Evolutionary conservation across 2,888 invertebrate species (phyloP).

Genomic region (Acronicta psi): DNA sequence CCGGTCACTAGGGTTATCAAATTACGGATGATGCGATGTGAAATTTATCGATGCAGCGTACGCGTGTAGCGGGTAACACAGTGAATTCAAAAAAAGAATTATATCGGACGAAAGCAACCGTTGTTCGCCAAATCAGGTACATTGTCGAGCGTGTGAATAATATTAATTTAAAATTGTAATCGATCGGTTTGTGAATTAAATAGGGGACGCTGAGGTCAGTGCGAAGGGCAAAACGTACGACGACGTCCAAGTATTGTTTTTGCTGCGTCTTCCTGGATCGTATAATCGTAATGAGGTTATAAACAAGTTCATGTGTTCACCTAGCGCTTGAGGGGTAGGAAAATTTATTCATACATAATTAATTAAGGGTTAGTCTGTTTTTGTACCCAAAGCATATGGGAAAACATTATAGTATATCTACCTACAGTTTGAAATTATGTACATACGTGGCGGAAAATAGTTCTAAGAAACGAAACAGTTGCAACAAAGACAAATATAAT

Average conservation of each 20-base stretch:
- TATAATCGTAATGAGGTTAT: constrained; percentile 42
- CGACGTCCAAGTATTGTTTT: constrained; percentile 46
- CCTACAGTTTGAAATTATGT: constrained; percentile 11
- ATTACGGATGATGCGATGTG: constrained; percentile 78
- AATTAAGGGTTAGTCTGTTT: constrained; percentile 27
- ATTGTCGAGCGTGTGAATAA: constrained; percentile 80
- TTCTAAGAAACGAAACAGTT: constrained; percentile 2
- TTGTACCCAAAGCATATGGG: constrained; percentile 22
- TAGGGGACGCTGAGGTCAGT: constrained; percentile 69
- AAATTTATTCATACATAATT: constrained; percentile 29
- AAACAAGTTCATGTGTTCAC: constrained; percentile 42
- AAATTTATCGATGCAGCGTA: constrained; percentile 75
- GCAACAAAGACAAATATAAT: not conserved
- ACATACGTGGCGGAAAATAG: not conserved
- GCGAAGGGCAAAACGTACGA: constrained; percentile 67
- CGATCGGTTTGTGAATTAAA: constrained; percentile 66
- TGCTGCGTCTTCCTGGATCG: constrained; percentile 58
- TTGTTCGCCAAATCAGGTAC: constrained; percentile 70
- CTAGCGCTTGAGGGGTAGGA: constrained; percentile 24
- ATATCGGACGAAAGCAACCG: constrained; percentile 64
- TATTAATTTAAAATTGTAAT: constrained; percentile 84
- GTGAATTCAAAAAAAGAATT: constrained; percentile 60
- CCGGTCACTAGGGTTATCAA: constrained; percentile 81
- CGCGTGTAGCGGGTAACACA: constrained; percentile 77
- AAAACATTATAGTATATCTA: constrained; percentile 34